Evolutionary conservation across 2,113 vertebrate species (phyloP), one percentile per base, ranked within the genome.

Genomic region (Capreolus pygargus): DNA sequence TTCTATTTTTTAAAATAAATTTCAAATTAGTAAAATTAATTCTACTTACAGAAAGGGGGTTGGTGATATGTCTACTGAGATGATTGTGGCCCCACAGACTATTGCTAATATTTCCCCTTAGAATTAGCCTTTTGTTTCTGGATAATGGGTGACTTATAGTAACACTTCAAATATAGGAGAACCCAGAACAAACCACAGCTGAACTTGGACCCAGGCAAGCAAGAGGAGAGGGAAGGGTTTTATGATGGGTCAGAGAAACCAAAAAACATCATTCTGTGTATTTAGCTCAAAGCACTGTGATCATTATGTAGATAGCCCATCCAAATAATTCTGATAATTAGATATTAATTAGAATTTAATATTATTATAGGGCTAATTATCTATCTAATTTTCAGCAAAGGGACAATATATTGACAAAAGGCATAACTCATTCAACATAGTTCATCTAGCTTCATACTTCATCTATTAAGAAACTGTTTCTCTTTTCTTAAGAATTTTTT

Each of bases 261-360:
- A 82, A 93, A 94, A 27, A 91, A 23, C 4, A 25, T 52, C 36
- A 23, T 95, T 95, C 54, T 93, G 3, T 60, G 30, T 78, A 47
- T n/a, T 25, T 28, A 89, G 6, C 6, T 67, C 25, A 85, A 50
- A 90, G 28, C 17, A 82, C 47, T 85, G 17, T 93, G 25, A 82
- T 54, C 11, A 64, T 45, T 90, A 57, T 16, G 10, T 30, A 67
- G 43, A 47, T 0, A 47, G 58, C 3, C 16, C 95, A 92, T 89
- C 33, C 89, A 96, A 90, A 96, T 70, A 93, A 78, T 92, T 96
- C 60, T 58, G 25, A 64, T 93, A 89, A 90, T 84, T 89, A 91
- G 15, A 88, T 43, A 96, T 50, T 95, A 89, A 94, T 57, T 97
- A 95, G 33, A 82, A 90, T 87, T 89, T 86, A 78, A 64, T 88